Evolutionary conservation across 2,797 vertebrate genomes (phyloP), one percentile per base, ranked within the genome.

Genomic region (Rhinatrema bivittatum): DNA sequence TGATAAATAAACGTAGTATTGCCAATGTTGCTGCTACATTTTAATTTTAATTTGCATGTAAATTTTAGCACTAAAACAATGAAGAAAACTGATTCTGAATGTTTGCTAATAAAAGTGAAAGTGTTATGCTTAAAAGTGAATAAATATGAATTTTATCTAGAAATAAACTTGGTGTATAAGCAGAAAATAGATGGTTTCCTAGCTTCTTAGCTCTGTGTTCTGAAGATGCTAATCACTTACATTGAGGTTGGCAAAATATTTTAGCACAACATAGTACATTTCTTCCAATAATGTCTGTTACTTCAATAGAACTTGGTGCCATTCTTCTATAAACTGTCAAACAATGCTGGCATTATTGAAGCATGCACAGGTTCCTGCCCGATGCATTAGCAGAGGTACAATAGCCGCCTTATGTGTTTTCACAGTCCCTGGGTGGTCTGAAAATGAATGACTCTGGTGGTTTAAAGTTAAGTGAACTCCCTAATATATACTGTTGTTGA

Each of bases 401-500:
- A 67, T 56, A 57, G n/a, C n/a, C n/a, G n/a, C n/a, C n/a, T n/a
- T n/a, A n/a, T n/a, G n/a, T 46, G 20, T 61, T 75, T 75, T 75
- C 70, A 62, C 65, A 65, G 65, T 68, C 76, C 58, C 64, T 68
- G 81, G 81, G 82, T 86, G 84, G 79, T 80, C 75, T 66, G 68
- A 65, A 76, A 81, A 82, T 81, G 70, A 79, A 80, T 72, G 74
- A 60, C 71, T 70, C 62, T 60, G 62, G 70, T 70, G 70, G 70
- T 63, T 72, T 72, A 64, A 81, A 82, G 76, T 82, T 79, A 79
- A 81, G 73, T 71, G 72, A 70, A 67, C 66, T 74, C 72, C 71
- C 73, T 75, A 79, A 79, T 73, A 74, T 85, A 78, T 66, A 65
- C 72, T 65, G 70, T 65, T 74, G 76, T 76, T 80, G 79, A 82